A percentile compares a stretch with the other conserved stretches of the same genome.
These are phyloP conservation scores for Muschampia staudingeri DNA, from an alignment of 2,888 invertebrate species.

Conservation along the genomic window DNA sequence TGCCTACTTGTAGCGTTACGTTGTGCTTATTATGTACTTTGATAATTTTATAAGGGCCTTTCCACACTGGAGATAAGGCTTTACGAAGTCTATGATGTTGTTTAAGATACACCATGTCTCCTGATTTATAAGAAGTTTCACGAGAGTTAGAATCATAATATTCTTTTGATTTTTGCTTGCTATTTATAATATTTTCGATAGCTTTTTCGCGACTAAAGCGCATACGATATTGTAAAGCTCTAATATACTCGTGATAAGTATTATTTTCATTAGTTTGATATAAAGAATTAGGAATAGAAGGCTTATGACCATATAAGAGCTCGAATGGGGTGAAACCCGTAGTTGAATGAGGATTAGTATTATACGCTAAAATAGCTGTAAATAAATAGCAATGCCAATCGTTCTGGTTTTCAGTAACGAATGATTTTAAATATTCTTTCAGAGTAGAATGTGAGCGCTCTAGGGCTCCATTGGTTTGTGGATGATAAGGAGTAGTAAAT, in stretches of 20 bases:
- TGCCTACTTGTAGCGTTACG: no score
- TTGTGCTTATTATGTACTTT: no score
- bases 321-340: not conserved
- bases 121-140: no score
- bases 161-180: not conserved
- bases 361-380: not conserved
- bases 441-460: not conserved
- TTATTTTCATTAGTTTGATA: not conserved
- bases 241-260: not conserved
- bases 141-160: not conserved
- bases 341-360: not conserved
- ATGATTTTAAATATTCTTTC: not conserved
- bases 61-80: no score
- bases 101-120: no score
- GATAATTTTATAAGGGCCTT: no score
- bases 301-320: not conserved
- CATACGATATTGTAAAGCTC: not conserved
- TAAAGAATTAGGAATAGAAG: not conserved
- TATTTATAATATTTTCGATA: not conserved
- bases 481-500: conserved; percentile 1
- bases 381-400: not conserved
- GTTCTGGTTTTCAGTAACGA: not conserved
- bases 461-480: not conserved
- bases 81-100: no score
- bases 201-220: not conserved